Evolutionary conservation across 2,113 vertebrate species (phyloP).

Genomic region (Platysternon megacephalum): DNA sequence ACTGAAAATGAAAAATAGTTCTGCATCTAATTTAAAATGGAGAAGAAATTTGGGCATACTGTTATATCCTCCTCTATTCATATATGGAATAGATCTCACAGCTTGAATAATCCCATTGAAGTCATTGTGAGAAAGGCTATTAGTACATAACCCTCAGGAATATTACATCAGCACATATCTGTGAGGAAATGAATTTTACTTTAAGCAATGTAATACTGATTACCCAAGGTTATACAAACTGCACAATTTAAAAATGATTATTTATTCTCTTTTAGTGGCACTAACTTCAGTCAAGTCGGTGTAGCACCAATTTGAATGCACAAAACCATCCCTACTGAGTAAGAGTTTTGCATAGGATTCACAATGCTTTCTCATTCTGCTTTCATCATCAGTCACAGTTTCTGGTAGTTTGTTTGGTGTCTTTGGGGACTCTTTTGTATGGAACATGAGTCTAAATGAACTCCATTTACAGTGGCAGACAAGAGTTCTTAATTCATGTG

Average conservation of each 20-base stretch:
- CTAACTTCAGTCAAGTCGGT: background rate
- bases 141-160: background rate
- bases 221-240: background rate
- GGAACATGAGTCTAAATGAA: constrained; percentile 22
- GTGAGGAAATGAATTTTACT: constrained; percentile 31
- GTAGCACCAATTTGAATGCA: background rate
- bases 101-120: background rate
- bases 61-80: background rate
- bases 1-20: background rate
- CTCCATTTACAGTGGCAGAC: constrained; percentile 5
- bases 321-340: background rate
- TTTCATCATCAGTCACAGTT: background rate
- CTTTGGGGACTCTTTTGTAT: background rate
- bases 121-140: background rate
- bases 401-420: background rate
- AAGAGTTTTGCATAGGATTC: background rate
- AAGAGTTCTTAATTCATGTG: constrained; percentile 46
- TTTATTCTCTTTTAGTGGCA: background rate
- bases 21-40: background rate
- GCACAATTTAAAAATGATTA: background rate
- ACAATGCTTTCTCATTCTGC: background rate
- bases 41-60: background rate
- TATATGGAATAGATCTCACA: background rate
- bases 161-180: background rate
- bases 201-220: background rate